A percentile compares a stretch with the other conserved stretches of the same genome.
Evolutionary conservation across 1,140 invertebrate genomes (phyloP).

Genomic region (Zaprionus taronus): DNA sequence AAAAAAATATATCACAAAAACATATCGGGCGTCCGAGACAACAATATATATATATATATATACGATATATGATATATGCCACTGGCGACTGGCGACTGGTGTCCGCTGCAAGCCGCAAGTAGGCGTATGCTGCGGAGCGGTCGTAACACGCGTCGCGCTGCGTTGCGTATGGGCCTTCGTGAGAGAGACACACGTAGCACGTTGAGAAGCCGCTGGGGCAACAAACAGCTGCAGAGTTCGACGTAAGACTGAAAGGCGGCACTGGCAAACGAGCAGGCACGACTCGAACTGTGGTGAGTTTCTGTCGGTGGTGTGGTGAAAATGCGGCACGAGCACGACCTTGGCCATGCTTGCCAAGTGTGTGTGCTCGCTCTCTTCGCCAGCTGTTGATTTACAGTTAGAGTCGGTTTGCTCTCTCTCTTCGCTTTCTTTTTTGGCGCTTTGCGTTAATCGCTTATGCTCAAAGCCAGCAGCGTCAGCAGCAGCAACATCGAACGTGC

Average conservation of each 20-base stretch:
- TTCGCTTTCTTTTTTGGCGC: conserved; percentile 6
- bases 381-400: conserved; percentile 70
- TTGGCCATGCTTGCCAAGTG: conserved; percentile 38
- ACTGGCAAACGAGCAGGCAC: neutral
- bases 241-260: conserved; percentile 70
- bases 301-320: conserved; percentile 38
- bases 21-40: conserved; percentile 9
- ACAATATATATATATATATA: too few relatives aligned
- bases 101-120: too few relatives aligned
- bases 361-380: conserved; percentile 53
- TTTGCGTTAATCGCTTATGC: conserved; percentile 28
- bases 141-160: conserved; percentile 23
- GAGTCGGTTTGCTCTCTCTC: conserved; percentile 13
- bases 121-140: neutral
- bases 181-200: conserved; percentile 31
- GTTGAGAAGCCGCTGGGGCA: conserved; percentile 35
- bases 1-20: conserved; percentile 52
- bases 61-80: neutral
- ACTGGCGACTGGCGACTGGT: too few relatives aligned
- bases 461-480: conserved; percentile 11
- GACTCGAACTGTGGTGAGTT: neutral
- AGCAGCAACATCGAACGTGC: conserved; percentile 10
- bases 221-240: conserved; percentile 73
- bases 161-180: neutral
- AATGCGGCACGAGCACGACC: conserved; percentile 29